These are phyloP conservation scores for Montipora sp. DNA, from an alignment of 64 coral and sea anemone genomes.

Conservation along the genomic window DNA sequence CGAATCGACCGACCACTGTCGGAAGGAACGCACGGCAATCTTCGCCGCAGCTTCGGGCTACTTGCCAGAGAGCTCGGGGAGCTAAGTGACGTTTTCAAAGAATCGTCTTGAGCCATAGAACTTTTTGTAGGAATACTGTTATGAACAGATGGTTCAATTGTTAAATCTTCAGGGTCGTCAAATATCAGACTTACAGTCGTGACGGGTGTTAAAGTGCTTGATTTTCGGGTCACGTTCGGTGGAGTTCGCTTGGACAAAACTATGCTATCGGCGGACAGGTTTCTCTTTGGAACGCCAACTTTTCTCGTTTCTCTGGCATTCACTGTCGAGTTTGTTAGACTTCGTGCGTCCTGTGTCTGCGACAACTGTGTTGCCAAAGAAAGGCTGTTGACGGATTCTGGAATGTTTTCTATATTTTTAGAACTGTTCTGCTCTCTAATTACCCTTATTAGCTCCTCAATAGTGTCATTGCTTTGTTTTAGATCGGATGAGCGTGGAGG, in stretches of 20 bases:
- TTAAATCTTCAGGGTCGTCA: constrained; percentile 46
- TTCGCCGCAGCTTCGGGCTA: constrained; percentile 50
- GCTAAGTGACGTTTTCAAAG: constrained; percentile 12
- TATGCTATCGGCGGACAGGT: constrained; percentile 1
- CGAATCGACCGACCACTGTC: constrained; percentile 8
- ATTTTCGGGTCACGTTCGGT: neutral
- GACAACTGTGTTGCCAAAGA: neutral
- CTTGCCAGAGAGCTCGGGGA: constrained; percentile 6
- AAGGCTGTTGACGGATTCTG: neutral
- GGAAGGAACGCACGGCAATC: constrained; percentile 44
- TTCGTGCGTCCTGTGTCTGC: neutral
- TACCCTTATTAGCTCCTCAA: constrained; percentile 46
- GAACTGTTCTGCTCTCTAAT: constrained; percentile 37
- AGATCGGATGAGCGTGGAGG: neutral
- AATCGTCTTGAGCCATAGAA: neutral
- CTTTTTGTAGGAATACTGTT: neutral
- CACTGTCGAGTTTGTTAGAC: neutral
- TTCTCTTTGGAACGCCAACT: neutral
- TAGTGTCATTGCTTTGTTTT: constrained; percentile 6
- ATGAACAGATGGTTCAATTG: neutral
- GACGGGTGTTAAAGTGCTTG: constrained; percentile 59
- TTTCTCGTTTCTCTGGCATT: neutral
- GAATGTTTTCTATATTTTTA: neutral
- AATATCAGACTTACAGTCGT: constrained; percentile 65
- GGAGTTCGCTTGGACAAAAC: constrained; percentile 27